phyloP scores from a whole-genome alignment of 2,113 vertebrate species.

The Phylloscopus trochilus region DNA sequence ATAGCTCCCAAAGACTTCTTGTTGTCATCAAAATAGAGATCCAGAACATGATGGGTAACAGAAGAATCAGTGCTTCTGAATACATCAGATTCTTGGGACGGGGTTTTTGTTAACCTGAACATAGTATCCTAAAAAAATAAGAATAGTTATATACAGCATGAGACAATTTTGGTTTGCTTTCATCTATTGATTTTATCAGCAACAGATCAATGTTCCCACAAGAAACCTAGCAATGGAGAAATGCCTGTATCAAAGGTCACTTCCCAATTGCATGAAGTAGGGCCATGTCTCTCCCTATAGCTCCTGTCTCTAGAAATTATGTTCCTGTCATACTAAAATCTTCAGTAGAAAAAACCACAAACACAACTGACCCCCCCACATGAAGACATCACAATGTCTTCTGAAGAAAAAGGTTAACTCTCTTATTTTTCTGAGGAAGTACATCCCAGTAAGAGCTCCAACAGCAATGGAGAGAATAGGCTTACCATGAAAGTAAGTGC shows the following conservation, averaged over 20 bases:
- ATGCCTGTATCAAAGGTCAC: not conserved
- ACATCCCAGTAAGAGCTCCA: not conserved
- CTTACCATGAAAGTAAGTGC: not conserved
- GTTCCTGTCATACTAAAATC: not conserved
- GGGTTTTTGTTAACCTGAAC: conserved; percentile 73
- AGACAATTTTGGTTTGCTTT: not conserved
- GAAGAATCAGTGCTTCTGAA: conserved; percentile 60
- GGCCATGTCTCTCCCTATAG: not conserved
- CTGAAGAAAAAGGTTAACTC: not conserved
- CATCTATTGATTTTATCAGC: not conserved
- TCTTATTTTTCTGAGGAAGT: not conserved
- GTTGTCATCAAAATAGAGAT: conserved; percentile 67
- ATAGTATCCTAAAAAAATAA: conserved; percentile 69
- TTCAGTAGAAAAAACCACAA: not conserved
- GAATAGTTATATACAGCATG: not conserved
- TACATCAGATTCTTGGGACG: conserved; percentile 63
- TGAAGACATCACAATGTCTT: not conserved
- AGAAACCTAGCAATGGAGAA: not conserved
- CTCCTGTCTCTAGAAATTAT: not conserved
- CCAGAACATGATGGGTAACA: conserved; percentile 56
- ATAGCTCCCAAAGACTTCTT: conserved; percentile 75
- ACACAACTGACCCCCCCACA: not conserved
- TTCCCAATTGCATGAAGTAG: not conserved
- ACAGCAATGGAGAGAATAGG: not conserved
- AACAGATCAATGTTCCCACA: not conserved